These are phyloP conservation scores for Momotus momota DNA, from an alignment of 2,797 vertebrate genomes.

Conservation along the genomic window DNA sequence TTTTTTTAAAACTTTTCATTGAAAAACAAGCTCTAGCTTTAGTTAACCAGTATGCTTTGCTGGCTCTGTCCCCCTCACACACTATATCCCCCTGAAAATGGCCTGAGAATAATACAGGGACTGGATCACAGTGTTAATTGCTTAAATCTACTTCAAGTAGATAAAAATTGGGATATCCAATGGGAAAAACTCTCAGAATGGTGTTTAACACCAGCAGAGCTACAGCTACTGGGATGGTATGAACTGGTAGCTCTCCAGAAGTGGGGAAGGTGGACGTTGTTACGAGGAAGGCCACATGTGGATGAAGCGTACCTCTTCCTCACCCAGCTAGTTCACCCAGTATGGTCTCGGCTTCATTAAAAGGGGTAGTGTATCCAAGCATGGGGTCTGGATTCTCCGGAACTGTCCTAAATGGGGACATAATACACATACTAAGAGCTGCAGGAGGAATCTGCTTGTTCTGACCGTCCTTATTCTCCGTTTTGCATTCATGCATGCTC, in stretches of 20 bases:
- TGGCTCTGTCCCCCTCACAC: background rate
- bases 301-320: background rate
- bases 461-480: rapidly evolving
- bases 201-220: background rate
- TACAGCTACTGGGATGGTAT: background rate
- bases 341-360: background rate
- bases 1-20: background rate
- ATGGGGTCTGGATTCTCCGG: background rate
- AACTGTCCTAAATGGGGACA: background rate
- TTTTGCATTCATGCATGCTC: background rate
- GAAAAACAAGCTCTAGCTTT: background rate
- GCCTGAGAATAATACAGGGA: background rate
- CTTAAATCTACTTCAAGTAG: background rate
- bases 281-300: rapidly evolving
- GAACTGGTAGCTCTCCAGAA: background rate
- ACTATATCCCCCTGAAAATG: background rate
- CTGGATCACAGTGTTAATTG: background rate
- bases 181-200: background rate
- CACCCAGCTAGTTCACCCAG: rapidly evolving
- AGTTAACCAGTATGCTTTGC: background rate
- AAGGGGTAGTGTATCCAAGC: background rate
- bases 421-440: background rate
- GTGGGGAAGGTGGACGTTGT: background rate
- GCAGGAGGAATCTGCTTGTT: background rate
- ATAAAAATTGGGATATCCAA: background rate